A percentile compares a stretch with the other conserved stretches of the same genome.
Conservation (phyloP, 2,888 invertebrate genomes). For the Drosophila kokeensis region DNA sequence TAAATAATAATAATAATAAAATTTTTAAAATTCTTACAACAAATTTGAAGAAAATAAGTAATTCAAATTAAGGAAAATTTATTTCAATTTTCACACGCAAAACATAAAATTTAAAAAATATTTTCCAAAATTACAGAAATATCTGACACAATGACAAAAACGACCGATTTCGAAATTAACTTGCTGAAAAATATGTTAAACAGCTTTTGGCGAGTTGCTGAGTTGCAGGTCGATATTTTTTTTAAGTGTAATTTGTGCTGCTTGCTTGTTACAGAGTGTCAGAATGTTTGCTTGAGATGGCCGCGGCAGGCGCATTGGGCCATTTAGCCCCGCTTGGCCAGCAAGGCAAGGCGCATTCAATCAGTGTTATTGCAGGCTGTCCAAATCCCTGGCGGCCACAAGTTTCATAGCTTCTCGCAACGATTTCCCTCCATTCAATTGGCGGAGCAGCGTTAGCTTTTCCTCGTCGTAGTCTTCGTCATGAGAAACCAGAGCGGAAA, state of each 20-base stretch:
- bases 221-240: not conserved
- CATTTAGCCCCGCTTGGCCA: slow-evolving; percentile 33
- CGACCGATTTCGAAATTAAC: not conserved
- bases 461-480: slow-evolving; percentile 20
- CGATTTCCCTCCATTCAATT: slow-evolving; percentile 54
- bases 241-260: not conserved
- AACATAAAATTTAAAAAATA: no score
- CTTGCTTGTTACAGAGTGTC: not conserved
- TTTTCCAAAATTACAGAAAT: not conserved
- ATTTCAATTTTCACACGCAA: no score
- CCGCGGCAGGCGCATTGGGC: slow-evolving; percentile 13
- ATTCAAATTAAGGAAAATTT: not conserved
- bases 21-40: no score
- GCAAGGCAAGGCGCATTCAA: slow-evolving; percentile 54
- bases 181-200: not conserved
- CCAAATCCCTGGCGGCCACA: slow-evolving; percentile 64
- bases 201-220: not conserved
- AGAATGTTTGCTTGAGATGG: slow-evolving; percentile 9
- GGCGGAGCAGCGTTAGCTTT: slow-evolving; percentile 15
- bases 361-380: slow-evolving; percentile 64
- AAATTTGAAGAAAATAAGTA: no score
- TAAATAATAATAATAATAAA: no score
- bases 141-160: not conserved
- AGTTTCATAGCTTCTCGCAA: slow-evolving; percentile 50
- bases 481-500: slow-evolving; percentile 54